phyloP scores from a whole-genome alignment of 2,113 vertebrate genomes.

The Hypomesus transpacificus region DNA sequence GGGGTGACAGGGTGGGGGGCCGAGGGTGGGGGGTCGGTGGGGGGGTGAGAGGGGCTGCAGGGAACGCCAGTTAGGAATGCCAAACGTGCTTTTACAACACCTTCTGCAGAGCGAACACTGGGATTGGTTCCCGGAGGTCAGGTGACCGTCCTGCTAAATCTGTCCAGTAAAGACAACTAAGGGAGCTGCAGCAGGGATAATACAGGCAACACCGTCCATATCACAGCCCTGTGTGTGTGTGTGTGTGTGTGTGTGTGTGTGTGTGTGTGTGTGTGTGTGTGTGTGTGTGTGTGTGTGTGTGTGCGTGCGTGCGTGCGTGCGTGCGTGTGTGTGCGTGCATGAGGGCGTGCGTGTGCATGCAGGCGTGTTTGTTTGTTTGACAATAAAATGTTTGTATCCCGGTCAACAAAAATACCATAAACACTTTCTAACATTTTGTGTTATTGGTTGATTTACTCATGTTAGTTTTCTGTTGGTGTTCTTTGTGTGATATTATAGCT shows the following conservation, averaged over 20 bases:
- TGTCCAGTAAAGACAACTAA: slow-evolving; percentile 32
- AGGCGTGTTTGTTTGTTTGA: not conserved
- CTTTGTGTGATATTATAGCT: too few species aligned
- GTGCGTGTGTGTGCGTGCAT: not conserved
- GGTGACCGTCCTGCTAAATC: slow-evolving; percentile 54
- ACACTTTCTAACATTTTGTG: not conserved
- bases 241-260: slow-evolving; percentile 2
- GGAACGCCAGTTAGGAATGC: slow-evolving; percentile 15
- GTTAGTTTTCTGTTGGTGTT: too few species aligned
- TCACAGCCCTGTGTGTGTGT: not conserved
- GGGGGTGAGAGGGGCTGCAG: not conserved
- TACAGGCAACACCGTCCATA: too few species aligned
- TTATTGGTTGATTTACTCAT: too few species aligned
- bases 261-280: slow-evolving; percentile 2
- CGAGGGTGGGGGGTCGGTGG: too few species aligned
- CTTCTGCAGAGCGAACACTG: slow-evolving; percentile 19
- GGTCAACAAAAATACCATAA: too few species aligned
- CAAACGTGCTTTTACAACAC: slow-evolving; percentile 45
- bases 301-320: too few species aligned
- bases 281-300: not conserved
- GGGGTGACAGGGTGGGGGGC: not conserved
- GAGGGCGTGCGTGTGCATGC: not conserved
- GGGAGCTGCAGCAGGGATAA: slow-evolving; percentile 14
- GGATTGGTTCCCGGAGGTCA: slow-evolving; percentile 53
- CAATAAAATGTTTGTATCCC: not conserved